These are phyloP conservation scores for Sander vitreus DNA, from an alignment of 2,113 vertebrate species.

Conservation along the genomic window DNA sequence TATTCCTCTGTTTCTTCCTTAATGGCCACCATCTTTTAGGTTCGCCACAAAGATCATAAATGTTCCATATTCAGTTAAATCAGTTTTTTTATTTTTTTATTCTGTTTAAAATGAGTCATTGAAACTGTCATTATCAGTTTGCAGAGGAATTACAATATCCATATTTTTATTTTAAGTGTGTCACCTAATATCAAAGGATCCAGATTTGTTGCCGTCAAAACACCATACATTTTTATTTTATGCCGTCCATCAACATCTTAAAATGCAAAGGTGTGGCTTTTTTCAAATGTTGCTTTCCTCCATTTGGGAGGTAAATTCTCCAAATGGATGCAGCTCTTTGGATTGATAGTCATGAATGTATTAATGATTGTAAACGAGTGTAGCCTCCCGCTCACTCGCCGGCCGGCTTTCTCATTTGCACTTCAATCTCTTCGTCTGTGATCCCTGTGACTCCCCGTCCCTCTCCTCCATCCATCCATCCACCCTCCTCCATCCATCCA, in stretches of 20 bases:
- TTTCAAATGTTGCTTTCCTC: conserved; percentile 4
- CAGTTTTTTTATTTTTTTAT: not conserved
- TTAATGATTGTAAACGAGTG: conserved; percentile 15
- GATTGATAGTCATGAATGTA: conserved; percentile 29
- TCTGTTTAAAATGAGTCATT: not conserved
- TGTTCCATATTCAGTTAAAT: conserved; percentile 15
- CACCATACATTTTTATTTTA: not conserved
- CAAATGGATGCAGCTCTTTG: not conserved
- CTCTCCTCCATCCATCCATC: not conserved
- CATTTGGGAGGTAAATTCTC: conserved; percentile 5
- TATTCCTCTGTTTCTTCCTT: not conserved
- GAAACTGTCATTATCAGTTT: not conserved
- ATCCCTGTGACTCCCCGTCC: conserved; percentile 3
- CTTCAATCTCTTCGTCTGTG: conserved; percentile 58
- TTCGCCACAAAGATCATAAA: not conserved
- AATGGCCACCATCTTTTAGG: not conserved
- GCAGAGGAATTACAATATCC: not conserved
- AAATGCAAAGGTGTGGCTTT: not conserved
- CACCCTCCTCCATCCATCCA: not conserved
- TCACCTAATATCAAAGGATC: not conserved
- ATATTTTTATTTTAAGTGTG: not conserved
- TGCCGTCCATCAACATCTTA: not conserved
- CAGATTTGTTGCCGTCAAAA: not conserved
- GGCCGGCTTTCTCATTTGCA: conserved; percentile 49
- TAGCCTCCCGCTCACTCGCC: not conserved